Evolutionary conservation across 1,140 invertebrate genomes (phyloP).

Genomic region (Heliconius himera): DNA sequence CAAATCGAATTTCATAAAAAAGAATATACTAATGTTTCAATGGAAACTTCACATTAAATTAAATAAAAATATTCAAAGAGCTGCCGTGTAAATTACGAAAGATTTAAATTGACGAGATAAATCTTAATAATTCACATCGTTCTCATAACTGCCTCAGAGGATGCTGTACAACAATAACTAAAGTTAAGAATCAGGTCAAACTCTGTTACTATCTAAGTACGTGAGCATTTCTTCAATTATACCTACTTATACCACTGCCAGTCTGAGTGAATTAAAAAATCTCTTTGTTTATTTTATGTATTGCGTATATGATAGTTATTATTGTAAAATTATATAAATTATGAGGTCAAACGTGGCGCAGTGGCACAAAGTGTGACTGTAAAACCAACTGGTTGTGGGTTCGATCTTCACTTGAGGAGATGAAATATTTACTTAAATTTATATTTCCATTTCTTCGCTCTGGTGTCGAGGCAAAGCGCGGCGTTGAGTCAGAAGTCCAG

Average conservation of each 20-base stretch:
- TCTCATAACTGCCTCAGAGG: not conserved
- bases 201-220: not conserved
- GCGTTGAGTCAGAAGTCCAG: too few relatives aligned
- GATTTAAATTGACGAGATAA: not conserved
- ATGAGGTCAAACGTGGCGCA: too few relatives aligned
- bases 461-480: too few relatives aligned
- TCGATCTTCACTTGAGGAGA: too few relatives aligned
- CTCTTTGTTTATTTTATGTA: not conserved
- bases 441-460: too few relatives aligned
- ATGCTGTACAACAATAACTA: not conserved
- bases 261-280: not conserved
- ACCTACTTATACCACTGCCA: not conserved
- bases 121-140: constrained; percentile 1
- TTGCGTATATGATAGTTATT: not conserved
- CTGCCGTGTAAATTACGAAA: not conserved
- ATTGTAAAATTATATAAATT: too few relatives aligned
- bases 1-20: too few relatives aligned
- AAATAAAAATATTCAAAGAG: not conserved
- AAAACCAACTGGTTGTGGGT: too few relatives aligned
- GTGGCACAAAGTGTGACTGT: too few relatives aligned
- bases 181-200: not conserved
- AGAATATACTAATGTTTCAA: too few relatives aligned
- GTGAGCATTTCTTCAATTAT: not conserved
- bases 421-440: too few relatives aligned
- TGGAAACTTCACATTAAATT: too few relatives aligned